phyloP scores from a whole-genome alignment of 2,888 invertebrate genomes.

The Heliconius erato region DNA sequence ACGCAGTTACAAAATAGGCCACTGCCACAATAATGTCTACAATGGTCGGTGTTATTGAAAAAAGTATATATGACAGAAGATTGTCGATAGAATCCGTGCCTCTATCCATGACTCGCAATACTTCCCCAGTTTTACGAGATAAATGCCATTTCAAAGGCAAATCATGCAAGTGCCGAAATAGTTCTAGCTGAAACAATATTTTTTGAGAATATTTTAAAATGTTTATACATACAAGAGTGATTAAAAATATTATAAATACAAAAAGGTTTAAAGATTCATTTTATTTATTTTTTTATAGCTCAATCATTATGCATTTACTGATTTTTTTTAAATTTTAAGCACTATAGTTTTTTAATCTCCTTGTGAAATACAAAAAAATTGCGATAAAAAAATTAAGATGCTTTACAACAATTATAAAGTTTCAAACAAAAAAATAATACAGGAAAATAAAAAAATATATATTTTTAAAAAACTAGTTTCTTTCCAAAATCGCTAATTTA shows the following conservation, averaged over 20 bases:
- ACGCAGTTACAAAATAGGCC: slow-evolving; percentile 93
- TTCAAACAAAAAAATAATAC: background rate
- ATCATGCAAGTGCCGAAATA: slow-evolving; percentile 95
- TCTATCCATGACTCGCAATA: slow-evolving; percentile 97
- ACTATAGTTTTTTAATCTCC: too few species aligned
- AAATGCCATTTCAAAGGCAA: slow-evolving; percentile 98
- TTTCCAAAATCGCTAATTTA: too few species aligned
- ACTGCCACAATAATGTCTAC: slow-evolving; percentile 97
- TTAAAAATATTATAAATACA: background rate
- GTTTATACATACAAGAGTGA: background rate
- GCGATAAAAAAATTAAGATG: too few species aligned
- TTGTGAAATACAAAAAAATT: too few species aligned
- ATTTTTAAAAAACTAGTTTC: too few species aligned
- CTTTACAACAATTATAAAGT: too few species aligned
- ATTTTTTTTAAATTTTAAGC: too few species aligned
- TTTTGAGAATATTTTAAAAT: background rate
- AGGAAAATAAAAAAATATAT: background rate
- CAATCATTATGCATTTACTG: too few species aligned
- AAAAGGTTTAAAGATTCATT: background rate
- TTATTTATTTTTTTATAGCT: background rate
- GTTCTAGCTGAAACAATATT: slow-evolving; percentile 87
- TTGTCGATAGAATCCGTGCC: slow-evolving; percentile 98
- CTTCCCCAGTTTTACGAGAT: slow-evolving; percentile 98
- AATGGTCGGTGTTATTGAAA: slow-evolving; percentile 97
- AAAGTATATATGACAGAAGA: slow-evolving; percentile 95